Evolutionary conservation across 2,888 invertebrate species (phyloP).

Genomic region (Conops quadrifasciatus): DNA sequence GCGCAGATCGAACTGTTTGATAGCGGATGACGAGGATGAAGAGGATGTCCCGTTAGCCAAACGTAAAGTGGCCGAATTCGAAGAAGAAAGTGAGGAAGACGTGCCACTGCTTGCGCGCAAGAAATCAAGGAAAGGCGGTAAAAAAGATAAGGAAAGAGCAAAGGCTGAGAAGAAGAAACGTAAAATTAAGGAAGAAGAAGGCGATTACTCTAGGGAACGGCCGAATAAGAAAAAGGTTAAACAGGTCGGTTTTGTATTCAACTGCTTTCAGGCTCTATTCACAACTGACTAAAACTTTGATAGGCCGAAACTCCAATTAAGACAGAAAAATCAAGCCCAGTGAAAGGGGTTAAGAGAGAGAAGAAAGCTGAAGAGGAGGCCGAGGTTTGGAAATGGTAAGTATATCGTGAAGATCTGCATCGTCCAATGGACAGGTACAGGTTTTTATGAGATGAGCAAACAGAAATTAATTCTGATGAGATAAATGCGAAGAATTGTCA

Average conservation of each 20-base stretch:
- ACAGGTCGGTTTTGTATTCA: conserved; percentile 46
- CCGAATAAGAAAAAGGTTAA: conserved; percentile 69
- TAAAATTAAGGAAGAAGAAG: conserved; percentile 68
- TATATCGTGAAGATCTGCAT: conserved; percentile 42
- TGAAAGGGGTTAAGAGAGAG: conserved; percentile 70
- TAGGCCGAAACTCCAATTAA: conserved; percentile 44
- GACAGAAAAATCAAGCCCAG: conserved; percentile 65
- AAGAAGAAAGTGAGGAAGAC: conserved; percentile 70
- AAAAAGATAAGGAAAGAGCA: conserved; percentile 65
- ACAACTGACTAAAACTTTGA: conserved; percentile 40
- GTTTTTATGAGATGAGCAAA: too few relatives aligned
- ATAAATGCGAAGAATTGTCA: too few relatives aligned
- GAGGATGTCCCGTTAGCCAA: conserved; percentile 81
- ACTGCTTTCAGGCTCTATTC: conserved; percentile 46
- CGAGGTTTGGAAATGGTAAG: conserved; percentile 93
- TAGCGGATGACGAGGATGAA: conserved; percentile 73
- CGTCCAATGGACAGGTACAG: too few relatives aligned
- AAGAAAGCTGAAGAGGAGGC: conserved; percentile 78
- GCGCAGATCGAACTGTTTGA: conserved; percentile 49
- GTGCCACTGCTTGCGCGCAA: conserved; percentile 66
- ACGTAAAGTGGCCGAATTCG: conserved; percentile 59
- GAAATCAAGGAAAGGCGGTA: conserved; percentile 59
- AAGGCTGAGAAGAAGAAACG: conserved; percentile 74
- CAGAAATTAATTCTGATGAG: too few relatives aligned
- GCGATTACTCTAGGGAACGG: conserved; percentile 66